phyloP scores from a whole-genome alignment of 2,797 vertebrate genomes.

The Avahi laniger region DNA sequence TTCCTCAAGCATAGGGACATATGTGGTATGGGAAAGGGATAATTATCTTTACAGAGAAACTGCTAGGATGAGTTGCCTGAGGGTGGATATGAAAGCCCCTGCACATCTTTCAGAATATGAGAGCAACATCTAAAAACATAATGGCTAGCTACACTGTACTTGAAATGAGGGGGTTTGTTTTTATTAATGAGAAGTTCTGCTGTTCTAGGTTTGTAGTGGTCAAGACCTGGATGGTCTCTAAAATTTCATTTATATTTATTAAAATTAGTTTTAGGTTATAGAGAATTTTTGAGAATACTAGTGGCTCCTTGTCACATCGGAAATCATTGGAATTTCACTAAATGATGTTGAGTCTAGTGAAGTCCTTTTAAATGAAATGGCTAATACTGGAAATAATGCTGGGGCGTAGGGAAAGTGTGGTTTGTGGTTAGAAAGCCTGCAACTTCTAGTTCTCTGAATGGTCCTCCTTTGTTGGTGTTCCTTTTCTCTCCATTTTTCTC shows the following conservation, averaged over 20 bases:
- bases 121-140: not conserved
- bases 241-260: not conserved
- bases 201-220: not conserved
- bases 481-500: not conserved
- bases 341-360: not conserved
- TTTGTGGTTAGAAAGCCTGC: not conserved
- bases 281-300: not conserved
- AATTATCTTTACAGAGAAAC: not conserved
- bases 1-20: not conserved
- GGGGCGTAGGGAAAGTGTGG: not conserved
- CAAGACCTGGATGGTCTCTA: not conserved
- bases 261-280: not conserved
- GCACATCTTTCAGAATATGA: not conserved
- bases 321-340: not conserved
- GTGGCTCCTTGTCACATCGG: not conserved
- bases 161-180: not conserved
- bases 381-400: not conserved
- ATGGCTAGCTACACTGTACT: not conserved
- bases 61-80: not conserved
- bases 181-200: not conserved
- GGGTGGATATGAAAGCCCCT: not conserved
- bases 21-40: not conserved
- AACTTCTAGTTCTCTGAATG: not conserved
- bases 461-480: not conserved
- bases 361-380: not conserved